phyloP scores from a whole-genome alignment of 2,888 invertebrate species.

The Campopleginae sp. region DNA sequence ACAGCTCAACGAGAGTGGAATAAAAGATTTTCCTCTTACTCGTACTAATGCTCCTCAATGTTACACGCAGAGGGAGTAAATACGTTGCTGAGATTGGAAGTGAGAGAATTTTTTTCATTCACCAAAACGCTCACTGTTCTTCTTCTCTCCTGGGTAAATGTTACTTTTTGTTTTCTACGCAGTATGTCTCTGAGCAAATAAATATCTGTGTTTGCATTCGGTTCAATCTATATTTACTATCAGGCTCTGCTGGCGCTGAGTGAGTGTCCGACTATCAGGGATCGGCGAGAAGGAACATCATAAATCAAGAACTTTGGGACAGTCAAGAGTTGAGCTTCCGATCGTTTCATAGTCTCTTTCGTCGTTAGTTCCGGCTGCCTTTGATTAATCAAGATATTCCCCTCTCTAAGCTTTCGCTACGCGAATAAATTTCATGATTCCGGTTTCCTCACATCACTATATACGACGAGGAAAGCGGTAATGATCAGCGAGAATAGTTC shows the following conservation, averaged over 20 bases:
- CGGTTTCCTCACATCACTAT: conserved; percentile 28
- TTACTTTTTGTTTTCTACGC: neutral
- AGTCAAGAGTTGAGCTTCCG: conserved; percentile 44
- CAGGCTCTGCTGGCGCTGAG: neutral
- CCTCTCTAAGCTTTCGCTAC: conserved; percentile 51
- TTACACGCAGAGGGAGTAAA: conserved; percentile 35
- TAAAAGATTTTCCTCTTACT: conserved; percentile 59
- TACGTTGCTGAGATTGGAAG: conserved; percentile 39
- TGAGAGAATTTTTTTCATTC: conserved; percentile 19
- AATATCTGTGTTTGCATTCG: conserved; percentile 27
- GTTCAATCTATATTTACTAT: conserved; percentile 33
- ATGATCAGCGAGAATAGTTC: conserved; percentile 60
- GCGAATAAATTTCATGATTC: conserved; percentile 61
- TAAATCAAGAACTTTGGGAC: conserved; percentile 60
- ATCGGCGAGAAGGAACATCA: conserved; percentile 37
- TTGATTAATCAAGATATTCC: conserved; percentile 67
- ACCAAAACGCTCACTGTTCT: neutral
- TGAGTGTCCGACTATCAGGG: conserved; percentile 25
- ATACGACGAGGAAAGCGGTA: conserved; percentile 50
- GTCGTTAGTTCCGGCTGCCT: conserved; percentile 35
- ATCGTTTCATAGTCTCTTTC: conserved; percentile 31
- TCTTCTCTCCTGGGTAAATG: neutral
- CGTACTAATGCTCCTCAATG: conserved; percentile 58
- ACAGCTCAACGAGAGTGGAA: conserved; percentile 45
- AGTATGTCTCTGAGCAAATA: neutral